Percentiles rank a stretch among this genome's conserved stretches.
phyloP scores from a whole-genome alignment of 1,140 invertebrate species.

The Camponotus pennsylvanicus region DNA sequence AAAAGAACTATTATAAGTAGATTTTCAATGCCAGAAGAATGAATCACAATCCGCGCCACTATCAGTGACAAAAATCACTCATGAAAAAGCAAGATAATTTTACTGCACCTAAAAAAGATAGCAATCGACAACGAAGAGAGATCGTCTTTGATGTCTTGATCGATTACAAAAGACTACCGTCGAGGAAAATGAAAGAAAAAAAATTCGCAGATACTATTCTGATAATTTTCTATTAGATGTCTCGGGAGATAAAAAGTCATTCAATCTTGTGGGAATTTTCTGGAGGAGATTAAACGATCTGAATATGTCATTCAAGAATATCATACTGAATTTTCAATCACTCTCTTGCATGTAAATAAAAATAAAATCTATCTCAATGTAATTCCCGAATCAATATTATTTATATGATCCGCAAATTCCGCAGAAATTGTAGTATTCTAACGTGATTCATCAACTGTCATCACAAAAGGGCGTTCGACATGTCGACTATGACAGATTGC shows the following conservation, averaged over 20 bases:
- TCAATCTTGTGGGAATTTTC: slow-evolving; percentile 33
- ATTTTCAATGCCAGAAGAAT: slow-evolving; percentile 10
- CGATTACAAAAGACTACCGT: slow-evolving; percentile 34
- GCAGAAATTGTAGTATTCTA: not conserved
- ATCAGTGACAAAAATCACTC: not conserved
- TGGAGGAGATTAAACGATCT: slow-evolving; percentile 24
- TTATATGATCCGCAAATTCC: not conserved
- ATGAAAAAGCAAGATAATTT: slow-evolving; percentile 24
- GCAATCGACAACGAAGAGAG: not conserved
- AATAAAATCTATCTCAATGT: not conserved
- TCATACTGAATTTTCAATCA: not conserved
- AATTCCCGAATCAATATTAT: slow-evolving; percentile 21
- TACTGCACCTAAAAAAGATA: not conserved
- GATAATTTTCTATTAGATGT: slow-evolving; percentile 43
- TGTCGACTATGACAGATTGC: not conserved
- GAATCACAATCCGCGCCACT: not conserved
- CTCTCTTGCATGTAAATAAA: not conserved
- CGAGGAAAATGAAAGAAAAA: not conserved
- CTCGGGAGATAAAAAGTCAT: not conserved
- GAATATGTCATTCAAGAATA: not conserved
- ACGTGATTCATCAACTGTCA: not conserved
- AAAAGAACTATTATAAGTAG: not conserved
- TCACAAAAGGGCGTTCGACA: slow-evolving; percentile 2
- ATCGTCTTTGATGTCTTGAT: not conserved
- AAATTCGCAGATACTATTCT: slow-evolving; percentile 46